A percentile compares a stretch with the other conserved stretches of the same genome.
Conservation (phyloP, 2,113 vertebrate genomes). For the Gavialis gangeticus region DNA sequence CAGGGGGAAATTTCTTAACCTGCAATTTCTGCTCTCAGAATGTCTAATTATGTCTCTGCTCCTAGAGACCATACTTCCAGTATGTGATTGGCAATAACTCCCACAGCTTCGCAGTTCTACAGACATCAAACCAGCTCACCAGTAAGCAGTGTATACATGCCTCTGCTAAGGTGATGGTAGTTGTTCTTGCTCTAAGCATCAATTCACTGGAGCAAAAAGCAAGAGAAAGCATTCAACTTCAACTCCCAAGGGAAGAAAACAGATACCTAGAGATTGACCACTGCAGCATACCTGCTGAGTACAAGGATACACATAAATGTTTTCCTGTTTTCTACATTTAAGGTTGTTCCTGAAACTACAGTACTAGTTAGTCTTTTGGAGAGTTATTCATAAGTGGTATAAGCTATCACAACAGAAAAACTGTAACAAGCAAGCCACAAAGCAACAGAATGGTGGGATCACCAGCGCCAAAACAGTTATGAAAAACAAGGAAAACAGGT, state of each 20-base stretch:
- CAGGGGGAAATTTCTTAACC: not conserved
- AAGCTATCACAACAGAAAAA: not conserved
- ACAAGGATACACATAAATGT: not conserved
- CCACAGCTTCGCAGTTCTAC: not conserved
- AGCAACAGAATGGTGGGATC: fast-evolving
- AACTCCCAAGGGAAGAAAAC: not conserved
- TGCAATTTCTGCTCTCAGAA: not conserved
- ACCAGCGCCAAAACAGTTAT: not conserved
- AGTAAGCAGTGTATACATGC: not conserved
- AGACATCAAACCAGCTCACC: not conserved
- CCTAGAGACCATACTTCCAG: not conserved
- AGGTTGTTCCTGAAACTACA: not conserved
- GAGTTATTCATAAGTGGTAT: not conserved
- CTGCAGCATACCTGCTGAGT: not conserved
- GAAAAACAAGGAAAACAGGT: not conserved
- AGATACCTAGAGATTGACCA: not conserved
- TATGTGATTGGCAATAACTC: not conserved
- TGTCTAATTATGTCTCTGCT: not conserved
- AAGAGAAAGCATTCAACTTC: not conserved
- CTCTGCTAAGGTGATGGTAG: not conserved
- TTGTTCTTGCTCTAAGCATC: fast-evolving
- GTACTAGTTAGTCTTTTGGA: not conserved
- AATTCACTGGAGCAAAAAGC: not conserved
- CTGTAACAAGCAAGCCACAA: not conserved
- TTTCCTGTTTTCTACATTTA: not conserved